Base-by-base conservation (phyloP, 1,140 invertebrate genomes). In the Calephelis nemesis region DNA sequence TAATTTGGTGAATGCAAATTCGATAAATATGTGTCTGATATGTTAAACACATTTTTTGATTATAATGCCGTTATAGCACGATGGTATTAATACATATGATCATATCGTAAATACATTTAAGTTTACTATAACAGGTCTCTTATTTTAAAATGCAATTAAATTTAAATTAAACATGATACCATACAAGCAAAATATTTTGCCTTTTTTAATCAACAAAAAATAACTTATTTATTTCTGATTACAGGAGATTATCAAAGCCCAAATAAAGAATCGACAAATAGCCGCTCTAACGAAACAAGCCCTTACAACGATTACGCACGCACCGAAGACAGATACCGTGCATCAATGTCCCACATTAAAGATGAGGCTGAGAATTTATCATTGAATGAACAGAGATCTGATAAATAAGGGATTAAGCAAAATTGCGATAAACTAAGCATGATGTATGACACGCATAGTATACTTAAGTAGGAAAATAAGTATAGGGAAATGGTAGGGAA, bases 311-410 rank as follows among this genome's bases (percentile, higher is more conserved):
- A 90, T 54, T 90, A 91, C 70, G 69, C 79, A 5, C 83, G 89
- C 54, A 69, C 82, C 0, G 87, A 90, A 7, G 87, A 90, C 40
- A 72, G 87, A 68, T 90, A 90, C 72, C 82, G 87, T 5, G 71
- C 85, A 40, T 82, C 88, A 40, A 84, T 87, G 63, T 87, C 85
- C 6, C 88, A 89, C 75, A 84, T 89, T 67, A 85, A 88, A 50
- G 92, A 92, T 64, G 89, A 89, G 72, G 92, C 92, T 0, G 92
- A 92, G 60, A 92, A 92, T 68, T 74, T 92, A 4, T 92, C 92
- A 2, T 83, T 92, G 40, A 92, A 92, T 74, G 91, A 92, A 77
- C 89, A 91, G 67, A 85, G 89, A 82, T 87, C 84, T 84, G 89
- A 91, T 69, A 90, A 89, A 74, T 89, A 90, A 82, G 75, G 40